Evolutionary conservation across 2,113 vertebrate species (phyloP), one percentile per base, ranked within the genome.

Genomic region (Amphiprion ocellaris): DNA sequence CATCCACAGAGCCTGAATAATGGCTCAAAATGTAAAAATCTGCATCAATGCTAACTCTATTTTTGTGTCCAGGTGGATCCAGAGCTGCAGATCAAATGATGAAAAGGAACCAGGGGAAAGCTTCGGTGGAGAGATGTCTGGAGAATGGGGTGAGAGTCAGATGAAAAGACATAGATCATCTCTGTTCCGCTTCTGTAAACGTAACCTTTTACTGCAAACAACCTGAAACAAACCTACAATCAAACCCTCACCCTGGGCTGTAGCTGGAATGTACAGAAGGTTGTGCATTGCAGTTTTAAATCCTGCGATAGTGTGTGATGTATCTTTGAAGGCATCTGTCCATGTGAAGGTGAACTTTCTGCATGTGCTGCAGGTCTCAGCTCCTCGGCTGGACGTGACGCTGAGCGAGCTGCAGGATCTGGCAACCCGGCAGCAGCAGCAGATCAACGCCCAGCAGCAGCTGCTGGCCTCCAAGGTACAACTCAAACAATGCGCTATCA

Each of bases 381-480:
- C 90, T 64, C 94, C 96, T 53, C 92, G 93, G 80, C 95, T 97
- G 95, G 96, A 98, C 74, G 90, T 97, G 93, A 97, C 97, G 0
- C 94, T 98, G 44, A 92, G 94, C 2, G 97, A 98, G 64, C 93
- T 99, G 59, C 97, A 99, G 87, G 96, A 99, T 47, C 97, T 99
- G 96, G 97, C 96, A 0, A 91, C 96, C 17, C 92, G 95, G 41
- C 97, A 99, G 80, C 97, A 99, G 92, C 97, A 98, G 15, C 96
- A 98, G 92, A 99, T 99, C 44, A 95, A 96, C 39, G 89, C 93
- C 41, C 97, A 97, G 81, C 97, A 98, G 71, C 96, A 97, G 85
- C 95, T 97, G 76, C 90, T 99, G 87, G 94, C 96, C 26, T 96
- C 96, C 46, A 98, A 97, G 96, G 97, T 98, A 90, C 2, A 0